Evolutionary conservation across 2,113 vertebrate species (phyloP), one percentile per base, ranked within the genome.

Genomic region (Cheilinus undulatus): DNA sequence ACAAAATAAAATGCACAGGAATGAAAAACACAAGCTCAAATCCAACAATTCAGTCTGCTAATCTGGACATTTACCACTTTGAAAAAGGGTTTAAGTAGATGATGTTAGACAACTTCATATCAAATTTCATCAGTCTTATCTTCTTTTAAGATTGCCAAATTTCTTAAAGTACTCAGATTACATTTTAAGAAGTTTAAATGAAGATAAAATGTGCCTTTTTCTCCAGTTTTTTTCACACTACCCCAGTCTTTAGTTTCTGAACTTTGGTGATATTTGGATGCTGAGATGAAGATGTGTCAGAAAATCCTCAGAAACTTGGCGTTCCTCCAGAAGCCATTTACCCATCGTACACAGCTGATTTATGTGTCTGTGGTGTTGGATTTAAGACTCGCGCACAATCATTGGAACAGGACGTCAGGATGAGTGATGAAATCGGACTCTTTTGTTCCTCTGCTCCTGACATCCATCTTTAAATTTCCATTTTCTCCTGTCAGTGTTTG

Each of bases 271-370:
- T 0, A 2, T 34, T 34, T 52, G 20, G 14, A 23, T 15, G 20
- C 42, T 70, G 3, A 48, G 38, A 22, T 30, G 14, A n/a, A 14
- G 20, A 36, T 12, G 56, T 30, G 38, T n/a, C 50, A 5, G 23
- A 69, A 67, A 75, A 60, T 70, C 71, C 46, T 53, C 40, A 0
- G 22, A 59, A 48, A 12, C 42, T 70, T 43, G 69, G 70, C 27
- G 73, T 67, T 70, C 54, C 65, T 74, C 78, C 73, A 74, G 45
- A 52, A 74, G 45, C 45, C 13, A n/a, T 72, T 19, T 22, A 26
- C 54, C 42, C 3, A 22, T 10, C 12, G 2, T 11, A 32, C 14
- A 52, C 34, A 3, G n/a, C 9, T 56, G 62, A 75, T 78, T 78
- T 68, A 60, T 69, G 11, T 34, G 13, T 30, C 46, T 48, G 46